phyloP scores from a whole-genome alignment of 2,113 vertebrate species.

The Cyanocitta stelleri region DNA sequence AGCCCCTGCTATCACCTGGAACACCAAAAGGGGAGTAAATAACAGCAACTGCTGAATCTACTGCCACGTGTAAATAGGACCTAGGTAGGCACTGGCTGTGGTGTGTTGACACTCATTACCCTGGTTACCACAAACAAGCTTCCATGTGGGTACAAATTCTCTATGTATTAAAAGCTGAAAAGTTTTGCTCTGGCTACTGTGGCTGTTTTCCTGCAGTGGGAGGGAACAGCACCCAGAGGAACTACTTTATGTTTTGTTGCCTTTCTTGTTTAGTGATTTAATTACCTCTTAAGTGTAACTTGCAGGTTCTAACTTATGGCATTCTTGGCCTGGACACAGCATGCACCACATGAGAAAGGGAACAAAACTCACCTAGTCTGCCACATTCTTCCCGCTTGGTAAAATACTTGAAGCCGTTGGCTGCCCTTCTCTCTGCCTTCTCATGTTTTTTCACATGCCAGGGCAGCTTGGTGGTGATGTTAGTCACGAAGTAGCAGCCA shows the following conservation, averaged over 20 bases:
- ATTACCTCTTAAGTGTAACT: background rate
- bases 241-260: background rate
- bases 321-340: background rate
- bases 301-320: background rate
- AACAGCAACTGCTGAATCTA: constrained; percentile 73
- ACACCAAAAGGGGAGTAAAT: constrained; percentile 83
- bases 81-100: constrained; percentile 60
- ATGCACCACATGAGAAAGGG: background rate
- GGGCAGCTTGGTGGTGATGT: constrained; percentile 99
- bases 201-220: background rate
- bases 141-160: constrained; percentile 68
- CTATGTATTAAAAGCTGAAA: constrained; percentile 66
- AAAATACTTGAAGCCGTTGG: constrained; percentile 98
- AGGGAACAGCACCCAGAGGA: background rate
- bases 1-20: constrained; percentile 71
- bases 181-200: background rate
- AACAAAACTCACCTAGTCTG: constrained; percentile 79
- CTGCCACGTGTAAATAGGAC: constrained; percentile 74
- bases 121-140: constrained; percentile 74
- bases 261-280: background rate
- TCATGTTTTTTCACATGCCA: constrained; percentile 99
- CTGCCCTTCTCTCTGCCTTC: constrained; percentile 94
- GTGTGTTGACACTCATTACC: constrained; percentile 77
- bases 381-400: constrained; percentile 97
- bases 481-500: constrained; percentile 95